Conservation (phyloP, 92 coral and sea anemone genomes). For the Phymanthus crucifer region DNA sequence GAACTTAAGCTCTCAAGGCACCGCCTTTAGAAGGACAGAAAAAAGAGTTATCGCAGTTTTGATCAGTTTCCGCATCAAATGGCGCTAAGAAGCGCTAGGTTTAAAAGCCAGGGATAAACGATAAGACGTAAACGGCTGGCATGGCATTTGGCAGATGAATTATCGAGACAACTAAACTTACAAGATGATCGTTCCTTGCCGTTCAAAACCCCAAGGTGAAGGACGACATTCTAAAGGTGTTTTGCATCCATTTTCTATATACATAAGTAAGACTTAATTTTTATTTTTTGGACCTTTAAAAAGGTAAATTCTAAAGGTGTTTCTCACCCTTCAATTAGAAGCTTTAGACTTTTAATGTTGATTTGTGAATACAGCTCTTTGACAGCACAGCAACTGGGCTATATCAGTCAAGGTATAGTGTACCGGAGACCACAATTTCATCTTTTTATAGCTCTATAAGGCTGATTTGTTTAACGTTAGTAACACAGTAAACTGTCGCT, state of each 20-base stretch:
- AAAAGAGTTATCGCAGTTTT: not conserved
- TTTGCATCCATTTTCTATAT: not conserved
- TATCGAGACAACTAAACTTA: not conserved
- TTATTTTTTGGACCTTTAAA: not conserved
- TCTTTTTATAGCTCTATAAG: not conserved
- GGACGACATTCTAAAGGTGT: not conserved
- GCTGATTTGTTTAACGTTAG: not conserved
- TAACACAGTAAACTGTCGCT: not conserved
- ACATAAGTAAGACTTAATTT: not conserved
- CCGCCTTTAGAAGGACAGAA: constrained; percentile 1
- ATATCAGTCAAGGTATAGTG: not conserved
- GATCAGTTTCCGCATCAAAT: constrained; percentile 14
- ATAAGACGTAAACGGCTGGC: constrained; percentile 12
- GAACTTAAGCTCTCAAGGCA: not conserved
- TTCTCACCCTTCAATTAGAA: not conserved
- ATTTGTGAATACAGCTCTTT: not conserved
- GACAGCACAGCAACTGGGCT: not conserved
- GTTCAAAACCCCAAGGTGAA: not conserved
- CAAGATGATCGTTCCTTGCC: not conserved
- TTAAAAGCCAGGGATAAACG: not conserved
- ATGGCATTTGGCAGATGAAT: not conserved
- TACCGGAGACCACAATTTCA: not conserved
- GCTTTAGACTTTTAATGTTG: not conserved
- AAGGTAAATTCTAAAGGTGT: not conserved
- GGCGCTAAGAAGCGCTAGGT: constrained; percentile 8